Evolutionary conservation across 1,140 invertebrate species (phyloP).

Genomic region (Phthorimaea operculella): DNA sequence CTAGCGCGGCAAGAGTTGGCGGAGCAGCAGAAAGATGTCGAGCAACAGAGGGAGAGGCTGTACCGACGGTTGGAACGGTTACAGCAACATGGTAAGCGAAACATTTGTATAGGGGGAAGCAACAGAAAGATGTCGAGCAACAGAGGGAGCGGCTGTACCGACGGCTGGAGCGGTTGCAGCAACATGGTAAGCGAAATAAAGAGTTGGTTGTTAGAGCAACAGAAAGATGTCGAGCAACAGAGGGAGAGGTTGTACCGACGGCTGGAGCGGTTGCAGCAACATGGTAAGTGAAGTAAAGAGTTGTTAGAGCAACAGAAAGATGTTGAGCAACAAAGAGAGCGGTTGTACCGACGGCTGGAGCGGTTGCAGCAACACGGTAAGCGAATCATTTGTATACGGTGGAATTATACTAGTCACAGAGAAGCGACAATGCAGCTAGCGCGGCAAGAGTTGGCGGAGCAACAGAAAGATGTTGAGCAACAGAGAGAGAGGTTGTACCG

Average conservation of each 20-base stretch:
- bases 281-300: constrained; percentile 57
- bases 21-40: constrained; percentile 83
- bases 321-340: constrained; percentile 85
- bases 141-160: constrained; percentile 89
- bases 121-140: constrained; percentile 85
- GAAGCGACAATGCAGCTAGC: constrained; percentile 46
- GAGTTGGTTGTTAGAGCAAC: constrained; percentile 74
- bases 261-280: constrained; percentile 60
- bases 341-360: constrained; percentile 86
- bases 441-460: constrained; percentile 67
- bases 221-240: constrained; percentile 86
- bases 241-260: constrained; percentile 84
- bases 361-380: constrained; percentile 67
- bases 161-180: constrained; percentile 78
- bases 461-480: constrained; percentile 85
- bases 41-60: constrained; percentile 86
- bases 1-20: constrained; percentile 60
- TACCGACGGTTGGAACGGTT: constrained; percentile 85
- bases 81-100: constrained; percentile 41
- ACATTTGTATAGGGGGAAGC: no score
- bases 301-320: constrained; percentile 80
- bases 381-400: no score
- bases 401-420: no score
- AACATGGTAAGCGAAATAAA: constrained; percentile 53
- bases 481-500: constrained; percentile 89